phyloP scores from a whole-genome alignment of 2,797 vertebrate species.

The Acipenser oxyrinchus region DNA sequence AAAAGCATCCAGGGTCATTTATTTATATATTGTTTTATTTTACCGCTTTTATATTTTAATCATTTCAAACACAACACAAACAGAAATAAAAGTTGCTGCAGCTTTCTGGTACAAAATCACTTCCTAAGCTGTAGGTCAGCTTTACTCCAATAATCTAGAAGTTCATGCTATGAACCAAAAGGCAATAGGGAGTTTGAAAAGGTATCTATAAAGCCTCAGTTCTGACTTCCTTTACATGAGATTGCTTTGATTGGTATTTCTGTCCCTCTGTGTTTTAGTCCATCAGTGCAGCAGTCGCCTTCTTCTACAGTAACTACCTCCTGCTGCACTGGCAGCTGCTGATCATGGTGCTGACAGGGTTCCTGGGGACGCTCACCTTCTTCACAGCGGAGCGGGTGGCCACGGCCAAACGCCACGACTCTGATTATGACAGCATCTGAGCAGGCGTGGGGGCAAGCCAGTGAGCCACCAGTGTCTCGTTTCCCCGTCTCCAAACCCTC shows the following conservation, averaged over 20 bases:
- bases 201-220: too few species aligned
- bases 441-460: not conserved
- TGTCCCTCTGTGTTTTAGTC: slow-evolving; percentile 56
- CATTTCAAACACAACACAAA: too few species aligned
- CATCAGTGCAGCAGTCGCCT: slow-evolving; percentile 84
- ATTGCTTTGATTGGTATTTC: slow-evolving; percentile 3
- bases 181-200: too few species aligned
- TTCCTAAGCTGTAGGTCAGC: too few species aligned
- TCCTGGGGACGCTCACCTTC: slow-evolving; percentile 79
- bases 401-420: slow-evolving; percentile 46
- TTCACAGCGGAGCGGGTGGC: slow-evolving; percentile 73
- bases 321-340: slow-evolving; percentile 92
- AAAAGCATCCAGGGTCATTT: not conserved
- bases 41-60: too few species aligned
- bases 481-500: too few species aligned
- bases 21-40: not conserved
- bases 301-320: slow-evolving; percentile 96
- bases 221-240: too few species aligned
- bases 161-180: too few species aligned
- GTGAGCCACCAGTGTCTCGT: not conserved
- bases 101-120: too few species aligned
- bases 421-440: slow-evolving; percentile 83
- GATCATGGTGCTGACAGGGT: slow-evolving; percentile 77
- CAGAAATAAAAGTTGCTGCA: too few species aligned
- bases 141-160: too few species aligned